Percentiles rank a stretch among this genome's conserved stretches.
Conservation (phyloP, 1,140 invertebrate species). For the Eriocheir sinensis region DNA sequence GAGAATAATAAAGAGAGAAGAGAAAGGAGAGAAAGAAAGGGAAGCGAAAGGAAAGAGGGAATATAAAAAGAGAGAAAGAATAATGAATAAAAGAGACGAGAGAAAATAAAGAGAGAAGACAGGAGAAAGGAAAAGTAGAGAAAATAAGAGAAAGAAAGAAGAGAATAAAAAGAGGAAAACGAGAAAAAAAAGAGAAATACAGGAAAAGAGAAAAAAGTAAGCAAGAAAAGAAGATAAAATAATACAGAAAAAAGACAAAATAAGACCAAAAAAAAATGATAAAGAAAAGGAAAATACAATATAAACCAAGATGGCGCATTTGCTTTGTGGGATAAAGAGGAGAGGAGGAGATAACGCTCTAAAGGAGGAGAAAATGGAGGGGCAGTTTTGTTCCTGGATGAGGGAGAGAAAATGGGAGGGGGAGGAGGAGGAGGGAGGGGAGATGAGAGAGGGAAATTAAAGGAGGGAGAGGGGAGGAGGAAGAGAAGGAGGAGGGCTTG, state of each 20-base stretch:
- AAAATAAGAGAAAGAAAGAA: neutral
- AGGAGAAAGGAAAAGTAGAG: neutral
- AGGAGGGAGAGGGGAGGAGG: neutral
- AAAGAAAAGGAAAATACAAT: neutral
- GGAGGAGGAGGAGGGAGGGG: neutral
- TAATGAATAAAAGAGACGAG: neutral
- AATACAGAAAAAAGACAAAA: neutral
- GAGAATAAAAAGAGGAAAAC: neutral
- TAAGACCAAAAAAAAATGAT: neutral
- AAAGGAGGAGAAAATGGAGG: too few relatives aligned
- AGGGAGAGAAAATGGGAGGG: neutral
- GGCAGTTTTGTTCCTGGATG: too few relatives aligned
- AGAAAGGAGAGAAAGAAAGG: neutral
- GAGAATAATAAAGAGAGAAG: neutral
- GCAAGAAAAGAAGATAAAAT: neutral
- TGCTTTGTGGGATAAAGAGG: too few relatives aligned
- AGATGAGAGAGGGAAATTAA: neutral
- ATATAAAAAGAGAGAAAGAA: neutral
- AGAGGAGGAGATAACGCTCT: too few relatives aligned
- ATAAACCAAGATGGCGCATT: too few relatives aligned
- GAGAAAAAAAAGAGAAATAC: neutral
- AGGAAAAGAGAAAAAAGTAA: neutral
- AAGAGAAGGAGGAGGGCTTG: neutral
- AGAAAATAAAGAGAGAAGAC: too few relatives aligned
- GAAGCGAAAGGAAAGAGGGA: neutral